Base-by-base conservation (phyloP, 2,113 vertebrate species). In the Lophotis ruficrista region DNA sequence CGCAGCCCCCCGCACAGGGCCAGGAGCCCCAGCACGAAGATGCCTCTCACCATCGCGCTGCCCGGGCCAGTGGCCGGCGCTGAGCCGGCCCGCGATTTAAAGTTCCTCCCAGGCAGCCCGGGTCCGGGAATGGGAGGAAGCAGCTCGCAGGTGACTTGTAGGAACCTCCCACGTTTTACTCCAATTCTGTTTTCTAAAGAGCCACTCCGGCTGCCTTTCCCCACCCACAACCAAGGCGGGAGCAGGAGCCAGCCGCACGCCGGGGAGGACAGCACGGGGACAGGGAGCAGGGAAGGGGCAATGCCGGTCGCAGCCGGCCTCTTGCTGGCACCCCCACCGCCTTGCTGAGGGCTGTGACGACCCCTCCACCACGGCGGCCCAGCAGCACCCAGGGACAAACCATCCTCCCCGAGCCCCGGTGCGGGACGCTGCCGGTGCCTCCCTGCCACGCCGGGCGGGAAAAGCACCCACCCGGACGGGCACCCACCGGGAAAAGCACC, bases 151-250 rank as follows among this genome's bases (percentile, higher is more conserved):
- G 78, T 89, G 80, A 92, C 56, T 65, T 58, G 72, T 14, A 94
- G 45, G 87, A 75, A 82, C 96, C 94, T 95, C 96, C 95, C 94
- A 96, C 48, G 4, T 38, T 75, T 89, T n/a, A 6, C 61, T 77
- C 33, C 48, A 87, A 89, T 87, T 92, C 47, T 90, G 64, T 54
- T 77, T 81, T 87, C 51, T 60, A 3, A 57, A 33, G 83, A 92
- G 64, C 81, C 61, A 6, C 45, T 83, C 45, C 79, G 77, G 71
- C 58, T 7, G 8, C 83, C 30, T 47, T 31, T 60, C 89, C 71
- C 94, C 94, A 89, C 95, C 94, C 91, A 87, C 33, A 45, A 6
- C 45, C 56, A 10, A 28, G 48, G 54, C 73, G 69, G 66, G 14
- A 85, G 82, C 87, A 83, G 90, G 70, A 90, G 58, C 38, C 72